Conservation (phyloP, 2,888 invertebrate species). For the Agriopis marginaria region DNA sequence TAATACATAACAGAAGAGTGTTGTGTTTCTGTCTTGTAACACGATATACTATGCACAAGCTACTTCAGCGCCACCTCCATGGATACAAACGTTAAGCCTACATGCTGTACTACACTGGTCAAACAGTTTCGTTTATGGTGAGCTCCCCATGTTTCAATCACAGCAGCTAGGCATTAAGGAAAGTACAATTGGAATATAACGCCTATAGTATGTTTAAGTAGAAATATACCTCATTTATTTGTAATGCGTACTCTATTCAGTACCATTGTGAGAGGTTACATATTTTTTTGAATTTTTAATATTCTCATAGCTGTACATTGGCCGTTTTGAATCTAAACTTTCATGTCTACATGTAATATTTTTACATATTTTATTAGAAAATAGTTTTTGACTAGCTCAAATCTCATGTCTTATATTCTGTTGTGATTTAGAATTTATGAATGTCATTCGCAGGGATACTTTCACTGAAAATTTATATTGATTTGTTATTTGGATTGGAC, state of each 20-base stretch:
- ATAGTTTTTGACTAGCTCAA: constrained; percentile 33
- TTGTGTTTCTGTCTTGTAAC: not conserved
- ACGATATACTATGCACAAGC: not conserved
- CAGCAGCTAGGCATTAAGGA: constrained; percentile 43
- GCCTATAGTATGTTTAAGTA: constrained; percentile 48
- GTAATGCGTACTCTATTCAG: constrained; percentile 44
- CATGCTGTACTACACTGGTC: not conserved
- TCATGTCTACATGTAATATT: constrained; percentile 32
- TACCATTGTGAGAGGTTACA: constrained; percentile 47
- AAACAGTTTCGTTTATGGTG: not conserved
- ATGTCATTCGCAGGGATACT: constrained; percentile 8
- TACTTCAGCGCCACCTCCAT: not conserved
- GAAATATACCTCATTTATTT: constrained; percentile 44
- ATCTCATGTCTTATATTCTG: constrained; percentile 21
- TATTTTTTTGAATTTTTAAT: constrained; percentile 53
- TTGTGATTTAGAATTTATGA: constrained; percentile 25
- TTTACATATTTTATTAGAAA: constrained; percentile 19
- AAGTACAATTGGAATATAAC: constrained; percentile 48
- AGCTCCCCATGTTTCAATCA: constrained; percentile 22
- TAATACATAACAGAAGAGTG: not conserved
- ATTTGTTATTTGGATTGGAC: constrained; percentile 30
- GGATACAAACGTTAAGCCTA: not conserved
- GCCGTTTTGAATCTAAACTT: constrained; percentile 39
- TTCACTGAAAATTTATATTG: constrained; percentile 27
- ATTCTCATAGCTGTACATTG: constrained; percentile 51